phyloP scores from a whole-genome alignment of 2,113 vertebrate species.

The Psophia crepitans region DNA sequence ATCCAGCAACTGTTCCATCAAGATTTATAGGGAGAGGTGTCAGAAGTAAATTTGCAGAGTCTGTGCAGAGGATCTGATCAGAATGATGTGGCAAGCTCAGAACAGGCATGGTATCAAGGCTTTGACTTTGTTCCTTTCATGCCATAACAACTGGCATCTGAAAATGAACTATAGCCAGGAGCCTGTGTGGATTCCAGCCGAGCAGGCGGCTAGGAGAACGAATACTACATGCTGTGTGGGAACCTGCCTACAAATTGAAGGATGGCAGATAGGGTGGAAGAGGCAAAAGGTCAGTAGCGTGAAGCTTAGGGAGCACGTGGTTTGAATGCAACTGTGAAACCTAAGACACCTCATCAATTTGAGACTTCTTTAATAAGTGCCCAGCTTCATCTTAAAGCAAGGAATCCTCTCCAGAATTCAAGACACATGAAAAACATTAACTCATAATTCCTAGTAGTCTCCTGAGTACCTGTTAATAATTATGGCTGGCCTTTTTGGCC shows the following conservation, averaged over 20 bases:
- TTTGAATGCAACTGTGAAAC: conserved; percentile 22
- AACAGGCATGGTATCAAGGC: neutral
- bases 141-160: neutral
- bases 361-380: neutral
- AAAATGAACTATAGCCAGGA: neutral
- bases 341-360: conserved; percentile 7
- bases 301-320: neutral
- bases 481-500: conserved; percentile 9
- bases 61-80: neutral
- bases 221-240: neutral
- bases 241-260: neutral
- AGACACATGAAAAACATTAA: conserved; percentile 46
- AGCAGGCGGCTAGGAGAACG: neutral
- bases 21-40: too few species aligned
- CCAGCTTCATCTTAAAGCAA: neutral
- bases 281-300: neutral
- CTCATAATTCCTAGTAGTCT: conserved; percentile 17
- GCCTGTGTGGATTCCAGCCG: neutral
- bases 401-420: conserved; percentile 6
- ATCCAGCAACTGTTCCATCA: neutral
- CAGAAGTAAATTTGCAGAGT: neutral
- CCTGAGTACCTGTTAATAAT: conserved; percentile 45
- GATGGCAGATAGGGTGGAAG: neutral
- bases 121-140: neutral
- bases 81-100: neutral